phyloP scores from a whole-genome alignment of 2,113 vertebrate genomes.

The Malurus melanocephalus region DNA sequence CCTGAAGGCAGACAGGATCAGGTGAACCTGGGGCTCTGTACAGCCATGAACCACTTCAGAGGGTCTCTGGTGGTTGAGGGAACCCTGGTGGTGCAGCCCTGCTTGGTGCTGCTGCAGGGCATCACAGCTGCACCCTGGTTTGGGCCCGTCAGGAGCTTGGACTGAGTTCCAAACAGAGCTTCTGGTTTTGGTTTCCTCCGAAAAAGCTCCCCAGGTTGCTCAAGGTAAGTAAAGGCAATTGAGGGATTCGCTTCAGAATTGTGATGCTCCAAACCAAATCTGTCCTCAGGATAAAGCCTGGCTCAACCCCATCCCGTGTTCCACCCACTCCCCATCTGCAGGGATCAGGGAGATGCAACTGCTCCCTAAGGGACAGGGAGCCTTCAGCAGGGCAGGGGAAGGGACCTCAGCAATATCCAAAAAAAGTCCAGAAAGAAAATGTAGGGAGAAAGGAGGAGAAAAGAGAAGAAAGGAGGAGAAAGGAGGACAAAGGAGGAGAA shows the following conservation, averaged over 20 bases:
- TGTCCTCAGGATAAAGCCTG: not conserved
- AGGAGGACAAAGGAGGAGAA: no score
- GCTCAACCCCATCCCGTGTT: not conserved
- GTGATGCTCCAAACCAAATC: not conserved
- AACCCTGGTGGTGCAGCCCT: not conserved
- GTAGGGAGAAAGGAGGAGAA: not conserved
- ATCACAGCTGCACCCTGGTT: not conserved
- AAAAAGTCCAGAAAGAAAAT: not conserved
- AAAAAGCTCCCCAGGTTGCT: not conserved
- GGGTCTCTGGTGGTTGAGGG: not conserved
- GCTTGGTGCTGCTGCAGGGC: not conserved
- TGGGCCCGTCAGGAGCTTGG: not conserved
- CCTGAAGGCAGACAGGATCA: not conserved
- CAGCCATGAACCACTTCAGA: not conserved
- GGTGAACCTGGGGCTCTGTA: not conserved
- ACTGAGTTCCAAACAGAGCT: not conserved
- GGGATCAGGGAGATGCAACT: not conserved
- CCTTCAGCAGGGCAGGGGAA: not conserved
- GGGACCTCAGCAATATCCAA: not conserved
- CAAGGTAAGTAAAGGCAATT: not conserved
- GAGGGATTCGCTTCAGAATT: not conserved
- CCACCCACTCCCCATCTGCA: not conserved
- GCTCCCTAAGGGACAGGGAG: not conserved
- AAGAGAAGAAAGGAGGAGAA: no score
- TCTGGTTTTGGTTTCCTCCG: not conserved